Evolutionary conservation across 92 coral and sea anemone genomes (phyloP).

Genomic region (Porites rus): DNA sequence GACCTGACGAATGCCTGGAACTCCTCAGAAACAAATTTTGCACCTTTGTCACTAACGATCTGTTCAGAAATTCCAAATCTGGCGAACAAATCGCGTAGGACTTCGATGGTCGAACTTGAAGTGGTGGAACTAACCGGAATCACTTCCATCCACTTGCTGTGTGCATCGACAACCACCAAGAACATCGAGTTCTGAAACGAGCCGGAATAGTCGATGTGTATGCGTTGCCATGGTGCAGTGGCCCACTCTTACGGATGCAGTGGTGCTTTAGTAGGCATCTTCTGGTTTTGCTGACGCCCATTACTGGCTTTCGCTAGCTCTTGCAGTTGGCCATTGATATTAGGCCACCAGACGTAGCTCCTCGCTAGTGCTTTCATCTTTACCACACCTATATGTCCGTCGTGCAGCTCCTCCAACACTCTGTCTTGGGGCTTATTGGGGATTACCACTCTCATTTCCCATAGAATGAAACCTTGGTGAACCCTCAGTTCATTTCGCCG

Average conservation of each 20-base stretch:
- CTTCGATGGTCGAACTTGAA: constrained; percentile 53
- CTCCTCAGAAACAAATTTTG: no score
- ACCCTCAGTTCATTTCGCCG: no score
- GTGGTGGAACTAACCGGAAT: constrained; percentile 56
- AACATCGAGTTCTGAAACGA: constrained; percentile 14
- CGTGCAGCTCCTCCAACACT: constrained; percentile 32
- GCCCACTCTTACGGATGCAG: constrained; percentile 35
- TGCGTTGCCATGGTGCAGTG: constrained; percentile 50
- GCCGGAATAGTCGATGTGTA: constrained; percentile 61
- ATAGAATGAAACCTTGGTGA: no score
- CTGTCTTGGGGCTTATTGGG: constrained; percentile 32
- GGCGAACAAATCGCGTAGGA: constrained; percentile 52
- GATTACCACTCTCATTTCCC: constrained; percentile 57
- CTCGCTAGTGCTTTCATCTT: no score
- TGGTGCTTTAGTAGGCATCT: constrained; percentile 52
- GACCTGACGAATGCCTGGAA: no score
- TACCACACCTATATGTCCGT: no score
- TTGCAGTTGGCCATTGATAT: neutral
- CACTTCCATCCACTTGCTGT: constrained; percentile 71
- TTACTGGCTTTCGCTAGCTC: constrained; percentile 37
- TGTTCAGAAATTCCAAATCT: constrained; percentile 10
- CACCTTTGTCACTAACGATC: no score
- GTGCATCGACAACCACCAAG: constrained; percentile 52
- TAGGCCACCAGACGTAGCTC: no score
- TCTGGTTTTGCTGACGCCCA: constrained; percentile 43